phyloP scores from a whole-genome alignment of 2,113 vertebrate genomes.

The Alaudala cheleensis region DNA sequence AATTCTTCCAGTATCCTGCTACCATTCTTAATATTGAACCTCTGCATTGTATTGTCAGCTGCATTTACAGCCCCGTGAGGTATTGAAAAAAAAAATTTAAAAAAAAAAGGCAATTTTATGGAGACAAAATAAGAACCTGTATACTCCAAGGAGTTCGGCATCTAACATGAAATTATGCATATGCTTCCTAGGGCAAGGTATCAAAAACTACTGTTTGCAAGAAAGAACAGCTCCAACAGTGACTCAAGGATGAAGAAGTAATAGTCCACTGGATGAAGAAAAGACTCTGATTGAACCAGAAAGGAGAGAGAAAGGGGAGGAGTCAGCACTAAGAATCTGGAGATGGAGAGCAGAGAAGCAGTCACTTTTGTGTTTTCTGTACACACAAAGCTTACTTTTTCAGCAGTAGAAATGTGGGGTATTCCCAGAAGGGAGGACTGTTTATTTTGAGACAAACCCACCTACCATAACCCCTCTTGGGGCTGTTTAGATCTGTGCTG shows the following conservation, averaged over 20 bases:
- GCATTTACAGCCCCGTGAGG: background rate
- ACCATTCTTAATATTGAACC: background rate
- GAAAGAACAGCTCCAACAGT: background rate
- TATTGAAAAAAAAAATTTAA: too few species aligned
- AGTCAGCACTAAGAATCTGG: background rate
- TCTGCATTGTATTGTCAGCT: background rate
- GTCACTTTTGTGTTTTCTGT: background rate
- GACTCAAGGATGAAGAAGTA: background rate
- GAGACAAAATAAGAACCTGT: background rate
- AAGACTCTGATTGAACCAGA: background rate
- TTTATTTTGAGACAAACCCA: background rate
- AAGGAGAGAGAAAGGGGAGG: background rate
- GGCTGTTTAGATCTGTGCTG: background rate
- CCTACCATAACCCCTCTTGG: background rate
- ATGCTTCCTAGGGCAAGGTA: background rate
- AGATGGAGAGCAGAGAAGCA: background rate
- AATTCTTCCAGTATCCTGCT: background rate
- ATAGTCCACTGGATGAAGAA: background rate
- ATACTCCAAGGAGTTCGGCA: background rate
- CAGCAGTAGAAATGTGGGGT: background rate
- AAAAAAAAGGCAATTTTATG: background rate
- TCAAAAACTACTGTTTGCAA: background rate
- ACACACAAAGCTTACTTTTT: background rate
- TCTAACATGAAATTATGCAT: background rate
- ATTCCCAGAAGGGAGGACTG: background rate